Base-by-base conservation (phyloP, 1,140 invertebrate species). In the Wasmannia auropunctata region DNA sequence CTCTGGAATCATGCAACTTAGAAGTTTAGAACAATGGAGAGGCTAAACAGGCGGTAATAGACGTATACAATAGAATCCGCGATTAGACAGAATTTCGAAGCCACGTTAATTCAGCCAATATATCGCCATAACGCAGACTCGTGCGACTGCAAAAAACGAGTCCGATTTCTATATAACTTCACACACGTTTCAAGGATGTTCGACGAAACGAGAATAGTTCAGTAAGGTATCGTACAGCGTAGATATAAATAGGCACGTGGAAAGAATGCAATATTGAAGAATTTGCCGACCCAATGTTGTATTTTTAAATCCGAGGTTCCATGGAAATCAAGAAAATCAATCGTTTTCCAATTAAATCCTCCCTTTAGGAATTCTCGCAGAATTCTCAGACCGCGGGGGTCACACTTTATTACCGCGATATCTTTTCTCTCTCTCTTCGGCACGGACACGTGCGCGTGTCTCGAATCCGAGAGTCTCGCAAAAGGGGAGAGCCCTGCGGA, bases 301-400 rank as follows among this genome's bases (percentile, higher is more conserved):
- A 69, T 58, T 46, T 43, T 19, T 6, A 34, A 37, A n/a, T n/a
- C n/a, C 25, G 11, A 34, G 3, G 14, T 72, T n/a, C 31, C 6
- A 16, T 31, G 37, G 65, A 81, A n/a, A n/a, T n/a, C n/a, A n/a
- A n/a, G n/a, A n/a, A 81, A 81, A 81, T 81, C 34, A 34, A 72
- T 81, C 11, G 25, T 4, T 72, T 43, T 43, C 65, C 51, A 83
- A 8, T 74, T 46, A 25, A 6, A 43, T 16, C 22, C 19, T 19
- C 43, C 22, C 25, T 31, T 34, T 19, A 43, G 5, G 11, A 34
- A 46, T 43, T 58, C 19, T 22, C n/a, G n/a, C n/a, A 11, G 56
- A 56, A 56, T 43, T 56, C 2, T 54, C n/a, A n/a, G n/a, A n/a
- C n/a, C n/a, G 28, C 72, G 8, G 22, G 22, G n/a, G 14, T n/a